A percentile compares a stretch with the other conserved stretches of the same genome.
phyloP scores from a whole-genome alignment of 2,888 invertebrate genomes.

The Ligdia adustata region DNA sequence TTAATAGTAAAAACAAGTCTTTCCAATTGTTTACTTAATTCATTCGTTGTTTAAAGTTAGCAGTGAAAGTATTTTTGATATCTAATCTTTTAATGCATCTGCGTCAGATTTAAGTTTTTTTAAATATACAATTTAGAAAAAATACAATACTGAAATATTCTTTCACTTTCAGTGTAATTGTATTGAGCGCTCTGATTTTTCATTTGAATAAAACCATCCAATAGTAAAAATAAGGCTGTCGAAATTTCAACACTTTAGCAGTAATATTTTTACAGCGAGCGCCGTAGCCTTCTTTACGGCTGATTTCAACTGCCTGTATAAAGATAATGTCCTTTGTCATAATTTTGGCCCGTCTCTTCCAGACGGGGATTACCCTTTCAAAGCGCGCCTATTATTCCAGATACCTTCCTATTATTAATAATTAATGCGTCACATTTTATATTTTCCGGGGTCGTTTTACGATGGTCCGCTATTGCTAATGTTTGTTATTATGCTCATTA shows the following conservation, averaged over 20 bases:
- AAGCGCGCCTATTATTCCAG: constrained; percentile 24
- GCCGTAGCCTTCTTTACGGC: constrained; percentile 40
- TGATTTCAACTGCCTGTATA: constrained; percentile 40
- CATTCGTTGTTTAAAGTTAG: no score
- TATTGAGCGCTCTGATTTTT: no score
- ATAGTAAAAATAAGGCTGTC: background rate
- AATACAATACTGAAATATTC: no score
- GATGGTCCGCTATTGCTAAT: constrained; percentile 7
- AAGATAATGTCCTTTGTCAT: constrained; percentile 48
- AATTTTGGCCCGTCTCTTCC: constrained; percentile 34
- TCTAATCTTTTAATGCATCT: no score
- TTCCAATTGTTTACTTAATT: no score
- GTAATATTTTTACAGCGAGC: constrained; percentile 9
- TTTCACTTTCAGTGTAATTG: no score
- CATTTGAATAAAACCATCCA: background rate
- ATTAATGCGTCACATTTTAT: constrained; percentile 30
- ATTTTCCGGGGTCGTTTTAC: constrained; percentile 21
- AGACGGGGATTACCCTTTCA: constrained; percentile 25
- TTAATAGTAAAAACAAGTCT: no score
- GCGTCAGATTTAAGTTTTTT: no score
- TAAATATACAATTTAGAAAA: no score
- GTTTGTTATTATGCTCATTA: constrained; percentile 9
- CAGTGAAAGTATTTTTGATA: no score
- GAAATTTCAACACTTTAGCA: background rate
- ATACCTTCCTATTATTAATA: constrained; percentile 28